Percentiles rank a stretch among this genome's conserved stretches.
Conservation (phyloP, 2,888 invertebrate species). For the Cephonodes hylas region DNA sequence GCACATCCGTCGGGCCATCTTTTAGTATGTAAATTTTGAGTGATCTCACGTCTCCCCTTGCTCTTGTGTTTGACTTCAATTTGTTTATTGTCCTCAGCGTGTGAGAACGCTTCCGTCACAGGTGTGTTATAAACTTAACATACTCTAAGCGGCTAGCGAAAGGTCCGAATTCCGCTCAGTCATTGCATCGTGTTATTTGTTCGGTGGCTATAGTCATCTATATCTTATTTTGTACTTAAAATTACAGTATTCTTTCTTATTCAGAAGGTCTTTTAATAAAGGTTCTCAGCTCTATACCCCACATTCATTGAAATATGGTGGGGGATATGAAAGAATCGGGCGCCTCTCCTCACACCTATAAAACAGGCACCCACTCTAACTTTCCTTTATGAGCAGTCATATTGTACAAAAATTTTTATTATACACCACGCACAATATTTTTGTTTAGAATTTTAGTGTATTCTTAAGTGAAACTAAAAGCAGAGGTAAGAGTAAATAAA, state of each 20-base stretch:
- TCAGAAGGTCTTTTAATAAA: conserved; percentile 63
- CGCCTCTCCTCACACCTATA: conserved; percentile 36
- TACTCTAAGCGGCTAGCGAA: not conserved
- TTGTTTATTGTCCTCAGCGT: conserved; percentile 26
- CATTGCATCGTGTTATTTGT: not conserved
- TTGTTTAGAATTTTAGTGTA: not conserved
- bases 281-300: conserved; percentile 55
- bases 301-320: conserved; percentile 69
- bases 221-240: not conserved
- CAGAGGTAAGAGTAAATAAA: no score
- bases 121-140: conserved; percentile 7
- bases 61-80: conserved; percentile 24
- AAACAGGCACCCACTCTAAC: conserved; percentile 38
- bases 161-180: not conserved
- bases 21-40: conserved; percentile 72
- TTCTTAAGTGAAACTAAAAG: no score
- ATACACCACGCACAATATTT: not conserved
- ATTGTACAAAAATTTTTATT: not conserved
- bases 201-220: not conserved
- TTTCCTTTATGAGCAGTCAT: not conserved
- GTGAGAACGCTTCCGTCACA: conserved; percentile 16
- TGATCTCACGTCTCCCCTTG: not conserved
- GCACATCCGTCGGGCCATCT: conserved; percentile 57
- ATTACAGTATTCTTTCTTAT: not conserved
- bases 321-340: conserved; percentile 53